Conservation (phyloP, 1,140 invertebrate species). For the Physella acuta region DNA sequence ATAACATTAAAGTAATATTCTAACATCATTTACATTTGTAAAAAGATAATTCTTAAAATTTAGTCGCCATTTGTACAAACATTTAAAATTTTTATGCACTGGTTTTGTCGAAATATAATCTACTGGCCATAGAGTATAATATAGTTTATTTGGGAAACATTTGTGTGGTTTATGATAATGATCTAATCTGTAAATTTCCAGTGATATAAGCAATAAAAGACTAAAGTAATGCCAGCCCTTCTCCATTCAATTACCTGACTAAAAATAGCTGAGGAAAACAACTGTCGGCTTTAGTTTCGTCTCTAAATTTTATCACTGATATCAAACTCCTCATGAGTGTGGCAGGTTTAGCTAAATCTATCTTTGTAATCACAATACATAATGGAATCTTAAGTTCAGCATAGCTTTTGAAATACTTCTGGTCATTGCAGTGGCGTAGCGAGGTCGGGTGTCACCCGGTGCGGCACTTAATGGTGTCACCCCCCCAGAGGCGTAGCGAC, state of each 20-base stretch:
- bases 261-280: slow-evolving; percentile 26
- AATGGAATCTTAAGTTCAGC: slow-evolving; percentile 21
- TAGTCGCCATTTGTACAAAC: too few relatives aligned
- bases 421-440: too few relatives aligned
- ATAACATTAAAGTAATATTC: too few relatives aligned
- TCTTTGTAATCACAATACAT: slow-evolving; percentile 23
- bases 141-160: too few relatives aligned
- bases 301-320: slow-evolving; percentile 12
- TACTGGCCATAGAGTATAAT: too few relatives aligned
- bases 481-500: too few relatives aligned
- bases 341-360: slow-evolving; percentile 14
- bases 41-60: too few relatives aligned
- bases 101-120: too few relatives aligned
- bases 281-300: slow-evolving; percentile 14
- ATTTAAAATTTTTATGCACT: too few relatives aligned
- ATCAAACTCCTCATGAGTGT: slow-evolving; percentile 3
- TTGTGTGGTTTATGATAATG: background rate
- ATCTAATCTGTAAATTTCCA: slow-evolving; percentile 8
- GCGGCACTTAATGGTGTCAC: too few relatives aligned
- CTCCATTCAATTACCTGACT: slow-evolving; percentile 19
- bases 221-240: slow-evolving; percentile 17
- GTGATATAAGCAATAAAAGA: slow-evolving; percentile 22
- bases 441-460: too few relatives aligned
- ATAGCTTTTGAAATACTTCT: slow-evolving; percentile 27
- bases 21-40: too few relatives aligned